Base-by-base conservation (phyloP, 2,797 vertebrate species). In the Furcifer pardalis region DNA sequence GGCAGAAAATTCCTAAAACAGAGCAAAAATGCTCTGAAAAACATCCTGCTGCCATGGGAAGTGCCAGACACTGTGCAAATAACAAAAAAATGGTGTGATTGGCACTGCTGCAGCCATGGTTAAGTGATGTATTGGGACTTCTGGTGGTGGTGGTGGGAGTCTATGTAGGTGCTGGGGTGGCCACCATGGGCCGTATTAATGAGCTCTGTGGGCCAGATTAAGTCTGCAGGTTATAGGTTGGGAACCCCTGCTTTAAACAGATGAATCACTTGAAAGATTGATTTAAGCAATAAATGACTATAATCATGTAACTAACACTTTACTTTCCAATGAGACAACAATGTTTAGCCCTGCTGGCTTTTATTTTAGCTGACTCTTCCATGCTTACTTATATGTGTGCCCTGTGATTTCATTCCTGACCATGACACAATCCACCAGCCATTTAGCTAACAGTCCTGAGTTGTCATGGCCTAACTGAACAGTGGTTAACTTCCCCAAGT, bases 401-500 rank as follows among this genome's bases (percentile, higher is more conserved):
- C 98, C 98, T 2, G 98, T 98, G 90, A 99, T 98, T 96, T 99
- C 98, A 77, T 99, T 99, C 89, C 98, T 97, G 92, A 99, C 98
- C 97, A 99, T 97, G 93, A 99, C 99, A 79, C 97, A 99, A 94
- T 99, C 98, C 91, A 99, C 97, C 83, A 99, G 96, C 97, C 99
- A 99, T 94, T 99, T 99, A 92, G 98, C 98, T 92, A 99, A 95
- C 1, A 99, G 92, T 86, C 99, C 99, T 0, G 98, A 98, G 96
- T 99, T 99, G 94, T 99, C 98, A 69, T 99, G 98, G 46, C 99
- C 99, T 87, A 99, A 95, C 96, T 99, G 98, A 92, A 98, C 97
- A 0, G 99, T 99, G 19, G 98, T 99, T 92, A 99, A 96, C 90
- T 98, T 97, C 88, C 99, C 99, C 92, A 99, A 95, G 95, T 99